Evolutionary conservation across 2,113 vertebrate species (phyloP), one percentile per base, ranked within the genome.

Genomic region (Eublepharis macularius): DNA sequence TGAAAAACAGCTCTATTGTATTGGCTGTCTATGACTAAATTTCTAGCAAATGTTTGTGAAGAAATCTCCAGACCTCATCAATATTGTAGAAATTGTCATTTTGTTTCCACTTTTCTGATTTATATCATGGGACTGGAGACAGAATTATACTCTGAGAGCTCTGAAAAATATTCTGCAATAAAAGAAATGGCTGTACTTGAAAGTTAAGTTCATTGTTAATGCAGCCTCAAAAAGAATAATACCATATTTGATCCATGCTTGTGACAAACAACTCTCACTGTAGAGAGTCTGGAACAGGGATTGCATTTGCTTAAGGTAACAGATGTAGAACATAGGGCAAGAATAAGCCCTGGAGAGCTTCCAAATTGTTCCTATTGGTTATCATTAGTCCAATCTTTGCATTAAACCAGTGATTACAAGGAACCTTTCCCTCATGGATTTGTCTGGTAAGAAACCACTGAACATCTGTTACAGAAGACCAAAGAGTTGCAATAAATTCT

Each of bases 301-400:
- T 29, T 84, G 75, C 83, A 83, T 86, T 45, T 85, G 60, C 84
- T 90, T 76, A 87, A 88, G 84, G 47, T 74, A 86, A 11, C 49
- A 83, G 81, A 87, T 84, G 84, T 0, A 86, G 81, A 81, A 73
- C 0, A n/a, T n/a, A n/a, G n/a, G n/a, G n/a, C n/a, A n/a, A n/a
- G 84, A 65, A 86, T 45, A 51, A 66, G 21, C 29, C 19, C 51
- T 21, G 16, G 43, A 21, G 0, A 49, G 39, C 24, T 45, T 85
- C 76, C 86, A 66, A 8, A 24, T 43, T 54, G 29, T 47, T 43
- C 41, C 51, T 17, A 41, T 29, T 90, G 60, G 49, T 90, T 81
- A 81, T 86, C 84, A 84, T 87, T 87, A 69, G 85, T 80, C 68
- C 57, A 88, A 87, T 26, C 49, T 74, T 2, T 74, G 54, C 39